Conservation (phyloP, 2,888 invertebrate species). For the Pegoplata infirma region DNA sequence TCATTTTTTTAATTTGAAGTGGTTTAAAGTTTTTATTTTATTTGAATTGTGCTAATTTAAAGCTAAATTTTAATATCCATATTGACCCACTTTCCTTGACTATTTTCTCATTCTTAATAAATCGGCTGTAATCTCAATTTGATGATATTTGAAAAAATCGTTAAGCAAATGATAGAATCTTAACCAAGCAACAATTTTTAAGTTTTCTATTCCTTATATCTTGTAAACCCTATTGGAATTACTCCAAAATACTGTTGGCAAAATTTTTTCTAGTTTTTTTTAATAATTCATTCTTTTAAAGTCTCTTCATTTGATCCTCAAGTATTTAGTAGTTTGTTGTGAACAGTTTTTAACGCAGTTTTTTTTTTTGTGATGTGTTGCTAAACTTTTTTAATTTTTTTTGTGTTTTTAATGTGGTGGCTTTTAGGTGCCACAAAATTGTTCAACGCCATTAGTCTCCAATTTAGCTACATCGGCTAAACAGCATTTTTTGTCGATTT, state of each 20-base stretch:
- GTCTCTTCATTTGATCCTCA: too few relatives aligned
- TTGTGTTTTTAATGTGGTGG: constrained; percentile 39
- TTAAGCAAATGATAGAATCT: too few relatives aligned
- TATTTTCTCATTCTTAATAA: not conserved
- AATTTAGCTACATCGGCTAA: constrained; percentile 51
- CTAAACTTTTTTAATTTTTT: constrained; percentile 45
- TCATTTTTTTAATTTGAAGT: too few relatives aligned
- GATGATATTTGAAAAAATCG: not conserved
- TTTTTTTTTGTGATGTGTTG: constrained; percentile 10
- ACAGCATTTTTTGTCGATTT: constrained; percentile 30
- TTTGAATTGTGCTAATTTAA: not conserved
- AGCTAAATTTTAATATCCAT: not conserved
- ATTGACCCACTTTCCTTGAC: not conserved
- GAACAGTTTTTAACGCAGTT: constrained; percentile 3
- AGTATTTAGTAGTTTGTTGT: constrained; percentile 16
- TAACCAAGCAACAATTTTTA: too few relatives aligned
- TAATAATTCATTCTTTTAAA: too few relatives aligned
- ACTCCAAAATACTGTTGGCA: too few relatives aligned
- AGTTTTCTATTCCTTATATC: too few relatives aligned
- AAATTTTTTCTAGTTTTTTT: too few relatives aligned
- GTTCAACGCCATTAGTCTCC: constrained; percentile 59
- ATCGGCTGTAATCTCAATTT: not conserved
- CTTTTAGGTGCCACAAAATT: constrained; percentile 51
- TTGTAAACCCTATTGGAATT: too few relatives aligned
- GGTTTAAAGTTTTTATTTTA: not conserved